Conservation (phyloP, 2,888 invertebrate species). For the Cantharis nigra region DNA sequence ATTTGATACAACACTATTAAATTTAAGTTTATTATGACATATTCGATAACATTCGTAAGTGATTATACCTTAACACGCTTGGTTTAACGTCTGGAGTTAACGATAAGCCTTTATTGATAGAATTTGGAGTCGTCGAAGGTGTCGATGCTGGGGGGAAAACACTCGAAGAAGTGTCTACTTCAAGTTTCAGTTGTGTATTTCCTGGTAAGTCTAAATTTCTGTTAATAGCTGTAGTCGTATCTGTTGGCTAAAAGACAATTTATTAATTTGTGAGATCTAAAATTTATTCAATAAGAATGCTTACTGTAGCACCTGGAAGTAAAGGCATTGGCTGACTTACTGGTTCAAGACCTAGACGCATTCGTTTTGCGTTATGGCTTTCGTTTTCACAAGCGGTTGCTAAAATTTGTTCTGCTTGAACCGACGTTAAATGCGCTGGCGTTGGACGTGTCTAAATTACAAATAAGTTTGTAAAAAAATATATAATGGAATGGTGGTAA, state of each 20-base stretch:
- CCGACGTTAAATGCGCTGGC: conserved; percentile 94
- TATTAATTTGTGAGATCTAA: neutral
- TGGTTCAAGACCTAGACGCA: conserved; percentile 94
- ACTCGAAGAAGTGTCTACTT: conserved; percentile 48
- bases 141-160: conserved; percentile 54
- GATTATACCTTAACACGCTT: conserved; percentile 47
- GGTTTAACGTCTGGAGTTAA: conserved; percentile 55
- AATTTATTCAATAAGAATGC: conserved; percentile 35
- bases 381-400: conserved; percentile 97
- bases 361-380: conserved; percentile 95
- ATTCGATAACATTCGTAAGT: neutral
- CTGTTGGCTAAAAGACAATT: conserved; percentile 58
- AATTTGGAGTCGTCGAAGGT: conserved; percentile 59
- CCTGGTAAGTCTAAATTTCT: conserved; percentile 52
- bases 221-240: conserved; percentile 63
- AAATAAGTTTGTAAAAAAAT: neutral
- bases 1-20: conserved; percentile 38
- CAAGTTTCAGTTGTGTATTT: conserved; percentile 51
- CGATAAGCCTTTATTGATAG: conserved; percentile 58
- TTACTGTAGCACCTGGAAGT: conserved; percentile 67
- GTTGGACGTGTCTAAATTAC: conserved; percentile 84
- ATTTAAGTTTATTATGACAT: neutral
- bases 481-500: neutral
- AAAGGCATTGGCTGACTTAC: conserved; percentile 88
- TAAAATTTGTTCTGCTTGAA: conserved; percentile 94